Conservation (phyloP, 2,797 vertebrate genomes). For the Onychomys torridus region DNA sequence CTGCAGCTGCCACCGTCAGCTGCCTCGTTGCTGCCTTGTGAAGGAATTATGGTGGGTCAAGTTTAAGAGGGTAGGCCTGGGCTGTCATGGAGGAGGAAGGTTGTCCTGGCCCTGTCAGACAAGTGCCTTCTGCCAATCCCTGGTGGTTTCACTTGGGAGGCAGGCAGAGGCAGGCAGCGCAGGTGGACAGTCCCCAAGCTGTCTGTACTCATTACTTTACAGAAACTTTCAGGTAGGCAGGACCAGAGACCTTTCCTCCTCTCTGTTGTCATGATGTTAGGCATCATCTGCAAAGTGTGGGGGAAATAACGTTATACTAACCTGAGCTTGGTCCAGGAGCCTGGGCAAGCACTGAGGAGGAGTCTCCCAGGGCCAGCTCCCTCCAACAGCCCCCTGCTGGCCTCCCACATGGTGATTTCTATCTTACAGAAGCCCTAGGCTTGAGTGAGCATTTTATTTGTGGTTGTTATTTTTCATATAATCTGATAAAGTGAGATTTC, state of each 20-base stretch:
- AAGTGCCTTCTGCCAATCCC: constrained; percentile 90
- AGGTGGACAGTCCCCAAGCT: constrained; percentile 94
- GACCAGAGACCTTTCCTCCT: constrained; percentile 94
- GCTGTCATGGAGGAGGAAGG: constrained; percentile 94
- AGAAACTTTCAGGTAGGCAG: constrained; percentile 93
- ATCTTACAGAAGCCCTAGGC: constrained; percentile 78
- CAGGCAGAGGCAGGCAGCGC: constrained; percentile 90
- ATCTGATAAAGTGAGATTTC: constrained; percentile 80
- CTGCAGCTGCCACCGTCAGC: constrained; percentile 99
- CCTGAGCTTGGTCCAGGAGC: constrained; percentile 28
- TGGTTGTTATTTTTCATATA: constrained; percentile 74
- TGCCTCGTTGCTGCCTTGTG: constrained; percentile 88
- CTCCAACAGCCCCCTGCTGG: constrained; percentile 68
- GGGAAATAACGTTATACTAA: constrained; percentile 86
- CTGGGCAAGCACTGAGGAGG: background rate
- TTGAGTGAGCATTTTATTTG: constrained; percentile 82
- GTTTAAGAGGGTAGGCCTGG: constrained; percentile 91
- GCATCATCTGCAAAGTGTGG: constrained; percentile 87
- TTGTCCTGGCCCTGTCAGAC: constrained; percentile 94
- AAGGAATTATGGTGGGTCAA: constrained; percentile 95
- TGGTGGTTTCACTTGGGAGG: constrained; percentile 87
- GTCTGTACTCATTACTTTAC: constrained; percentile 98
- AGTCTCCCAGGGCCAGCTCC: constrained; percentile 29
- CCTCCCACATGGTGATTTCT: constrained; percentile 78
- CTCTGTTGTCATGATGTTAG: constrained; percentile 94